phyloP scores from a whole-genome alignment of 2,888 invertebrate species.

The Drosophila macrothrix region DNA sequence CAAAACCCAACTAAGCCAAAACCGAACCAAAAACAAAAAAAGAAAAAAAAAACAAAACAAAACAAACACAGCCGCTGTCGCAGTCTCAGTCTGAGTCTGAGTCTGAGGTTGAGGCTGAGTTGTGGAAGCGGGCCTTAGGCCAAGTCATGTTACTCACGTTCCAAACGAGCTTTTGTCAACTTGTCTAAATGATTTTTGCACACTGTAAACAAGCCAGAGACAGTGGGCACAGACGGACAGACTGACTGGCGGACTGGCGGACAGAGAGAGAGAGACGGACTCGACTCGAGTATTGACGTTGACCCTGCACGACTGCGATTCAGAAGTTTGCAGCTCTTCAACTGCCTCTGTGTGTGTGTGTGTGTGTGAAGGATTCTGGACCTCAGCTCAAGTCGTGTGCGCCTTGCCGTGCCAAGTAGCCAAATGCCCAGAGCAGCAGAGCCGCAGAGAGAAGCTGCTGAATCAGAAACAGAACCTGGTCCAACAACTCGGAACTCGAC shows the following conservation, averaged over 20 bases:
- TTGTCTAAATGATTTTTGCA: conserved; percentile 83
- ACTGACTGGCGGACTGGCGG: conserved; percentile 29
- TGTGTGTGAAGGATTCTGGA: conserved; percentile 68
- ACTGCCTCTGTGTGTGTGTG: conserved; percentile 33
- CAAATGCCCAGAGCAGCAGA: conserved; percentile 16
- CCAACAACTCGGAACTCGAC: conserved; percentile 3
- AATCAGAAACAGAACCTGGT: conserved; percentile 25
- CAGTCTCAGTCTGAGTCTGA: conserved; percentile 41
- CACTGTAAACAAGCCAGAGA: conserved; percentile 82
- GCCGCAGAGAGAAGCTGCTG: conserved; percentile 9
- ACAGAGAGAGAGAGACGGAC: background rate
- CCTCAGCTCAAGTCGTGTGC: conserved; percentile 67
- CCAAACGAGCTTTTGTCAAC: conserved; percentile 84
- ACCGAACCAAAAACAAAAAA: conserved; percentile 39
- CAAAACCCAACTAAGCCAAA: conserved; percentile 26
- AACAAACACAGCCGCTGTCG: conserved; percentile 24
- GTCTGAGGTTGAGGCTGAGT: conserved; percentile 36
- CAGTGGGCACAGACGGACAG: conserved; percentile 45
- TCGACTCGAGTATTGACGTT: conserved; percentile 70
- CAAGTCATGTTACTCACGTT: conserved; percentile 84
- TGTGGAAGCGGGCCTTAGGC: conserved; percentile 54
- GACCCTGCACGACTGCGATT: conserved; percentile 83
- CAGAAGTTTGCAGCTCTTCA: conserved; percentile 76
- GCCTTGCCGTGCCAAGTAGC: conserved; percentile 57
- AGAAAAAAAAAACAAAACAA: conserved; percentile 30